Percentiles rank a stretch among this genome's conserved stretches.
phyloP scores from a whole-genome alignment of 1,140 invertebrate species.

The Drosophila setifemur region DNA sequence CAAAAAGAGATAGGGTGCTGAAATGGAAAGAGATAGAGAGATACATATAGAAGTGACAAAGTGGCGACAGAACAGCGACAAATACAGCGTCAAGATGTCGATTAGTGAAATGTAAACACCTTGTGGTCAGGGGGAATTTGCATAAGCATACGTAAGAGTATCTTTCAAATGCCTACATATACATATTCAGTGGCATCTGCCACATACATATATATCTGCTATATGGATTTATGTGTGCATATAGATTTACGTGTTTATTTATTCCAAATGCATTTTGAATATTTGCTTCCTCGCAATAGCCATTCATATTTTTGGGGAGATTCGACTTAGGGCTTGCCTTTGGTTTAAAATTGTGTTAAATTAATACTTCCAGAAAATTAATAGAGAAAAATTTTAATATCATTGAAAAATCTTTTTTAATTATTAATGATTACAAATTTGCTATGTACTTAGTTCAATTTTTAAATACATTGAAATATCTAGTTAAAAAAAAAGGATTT shows the following conservation, averaged over 20 bases:
- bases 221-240: conserved; percentile 1
- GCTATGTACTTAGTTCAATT: too few relatives aligned
- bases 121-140: conserved; percentile 26
- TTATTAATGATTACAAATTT: too few relatives aligned
- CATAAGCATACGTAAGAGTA: conserved; percentile 13
- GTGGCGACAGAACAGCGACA: conserved; percentile 1
- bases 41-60: neutral
- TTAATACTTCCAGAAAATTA: too few relatives aligned
- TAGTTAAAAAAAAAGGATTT: too few relatives aligned
- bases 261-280: conserved; percentile 37
- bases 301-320: neutral
- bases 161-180: conserved; percentile 21
- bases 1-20: neutral
- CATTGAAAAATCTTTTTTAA: too few relatives aligned
- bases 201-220: neutral
- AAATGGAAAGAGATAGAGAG: neutral
- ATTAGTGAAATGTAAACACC: conserved; percentile 38
- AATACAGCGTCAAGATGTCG: conserved; percentile 24
- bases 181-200: neutral
- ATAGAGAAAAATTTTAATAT: too few relatives aligned
- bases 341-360: too few relatives aligned
- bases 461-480: too few relatives aligned
- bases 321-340: neutral
- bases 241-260: conserved; percentile 31
- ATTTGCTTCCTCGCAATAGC: conserved; percentile 13